Percentiles rank a stretch among this genome's conserved stretches.
Conservation (phyloP, 1,140 invertebrate genomes). For the Drosophila kanapiae region DNA sequence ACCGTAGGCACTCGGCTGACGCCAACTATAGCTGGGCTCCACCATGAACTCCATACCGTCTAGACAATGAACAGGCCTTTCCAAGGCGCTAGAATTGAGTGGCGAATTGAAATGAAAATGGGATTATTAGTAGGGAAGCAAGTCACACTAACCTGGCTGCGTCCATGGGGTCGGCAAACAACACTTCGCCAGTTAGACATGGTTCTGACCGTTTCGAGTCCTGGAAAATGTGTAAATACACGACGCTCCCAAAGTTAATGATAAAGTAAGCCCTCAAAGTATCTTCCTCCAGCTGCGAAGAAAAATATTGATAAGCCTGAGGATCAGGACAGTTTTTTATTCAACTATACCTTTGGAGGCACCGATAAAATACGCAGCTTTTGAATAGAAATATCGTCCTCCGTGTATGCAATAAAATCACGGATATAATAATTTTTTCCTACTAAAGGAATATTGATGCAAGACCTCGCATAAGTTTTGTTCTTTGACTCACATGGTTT, state of each 20-base stretch:
- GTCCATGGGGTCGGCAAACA: slow-evolving; percentile 28
- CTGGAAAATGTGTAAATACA: neutral
- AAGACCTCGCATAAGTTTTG: too few species aligned
- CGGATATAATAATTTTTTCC: slow-evolving; percentile 45
- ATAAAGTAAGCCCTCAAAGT: neutral
- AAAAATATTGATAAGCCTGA: neutral
- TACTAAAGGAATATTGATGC: neutral
- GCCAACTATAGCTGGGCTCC: slow-evolving; percentile 66
- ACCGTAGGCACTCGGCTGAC: slow-evolving; percentile 58
- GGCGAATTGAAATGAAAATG: neutral
- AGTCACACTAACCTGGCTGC: slow-evolving; percentile 57
- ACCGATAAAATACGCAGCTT: slow-evolving; percentile 50
- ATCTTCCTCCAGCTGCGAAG: slow-evolving; percentile 7
- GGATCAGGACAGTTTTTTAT: too few species aligned
- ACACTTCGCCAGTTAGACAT: slow-evolving; percentile 37
- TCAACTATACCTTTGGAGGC: slow-evolving; percentile 28
- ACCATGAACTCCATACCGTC: slow-evolving; percentile 17
- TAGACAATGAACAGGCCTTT: slow-evolving; percentile 6
- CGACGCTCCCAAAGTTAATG: neutral
- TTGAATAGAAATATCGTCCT: slow-evolving; percentile 56
- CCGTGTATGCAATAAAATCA: slow-evolving; percentile 55
- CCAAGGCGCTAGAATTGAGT: slow-evolving; percentile 23
- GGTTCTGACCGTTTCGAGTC: neutral
- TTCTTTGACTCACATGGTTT: neutral
- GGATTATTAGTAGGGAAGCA: neutral